Evolutionary conservation across 2,888 invertebrate species (phyloP).

Genomic region (Eurois occulta): DNA sequence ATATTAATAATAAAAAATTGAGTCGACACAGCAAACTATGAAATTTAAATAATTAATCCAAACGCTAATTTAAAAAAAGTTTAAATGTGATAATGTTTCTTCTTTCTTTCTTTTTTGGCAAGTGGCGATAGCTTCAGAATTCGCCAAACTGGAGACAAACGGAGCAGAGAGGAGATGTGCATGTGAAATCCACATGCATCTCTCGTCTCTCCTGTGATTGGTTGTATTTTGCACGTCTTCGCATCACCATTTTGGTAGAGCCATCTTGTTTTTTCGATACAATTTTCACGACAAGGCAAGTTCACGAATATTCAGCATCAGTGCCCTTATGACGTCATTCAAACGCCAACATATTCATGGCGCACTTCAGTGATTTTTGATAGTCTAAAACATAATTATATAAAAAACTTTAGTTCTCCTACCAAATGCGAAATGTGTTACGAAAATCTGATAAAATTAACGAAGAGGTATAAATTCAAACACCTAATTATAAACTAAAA

Average conservation of each 20-base stretch:
- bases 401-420: neutral
- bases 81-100: too few relatives aligned
- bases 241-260: neutral
- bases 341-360: neutral
- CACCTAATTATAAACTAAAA: neutral
- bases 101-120: neutral
- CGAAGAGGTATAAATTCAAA: neutral
- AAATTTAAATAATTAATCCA: too few relatives aligned
- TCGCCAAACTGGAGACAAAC: neutral
- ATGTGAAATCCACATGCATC: neutral
- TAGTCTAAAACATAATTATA: neutral
- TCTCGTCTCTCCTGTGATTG: neutral
- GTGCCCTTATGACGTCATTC: neutral
- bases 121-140: neutral
- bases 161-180: neutral
- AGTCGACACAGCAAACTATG: too few relatives aligned
- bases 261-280: neutral
- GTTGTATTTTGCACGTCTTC: neutral
- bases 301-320: neutral
- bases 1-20: too few relatives aligned
- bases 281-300: neutral
- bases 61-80: too few relatives aligned
- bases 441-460: neutral
- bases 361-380: neutral
- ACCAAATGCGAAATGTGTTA: neutral